Evolutionary conservation across 2,113 vertebrate species (phyloP).

Genomic region (Struthidea cinerea): DNA sequence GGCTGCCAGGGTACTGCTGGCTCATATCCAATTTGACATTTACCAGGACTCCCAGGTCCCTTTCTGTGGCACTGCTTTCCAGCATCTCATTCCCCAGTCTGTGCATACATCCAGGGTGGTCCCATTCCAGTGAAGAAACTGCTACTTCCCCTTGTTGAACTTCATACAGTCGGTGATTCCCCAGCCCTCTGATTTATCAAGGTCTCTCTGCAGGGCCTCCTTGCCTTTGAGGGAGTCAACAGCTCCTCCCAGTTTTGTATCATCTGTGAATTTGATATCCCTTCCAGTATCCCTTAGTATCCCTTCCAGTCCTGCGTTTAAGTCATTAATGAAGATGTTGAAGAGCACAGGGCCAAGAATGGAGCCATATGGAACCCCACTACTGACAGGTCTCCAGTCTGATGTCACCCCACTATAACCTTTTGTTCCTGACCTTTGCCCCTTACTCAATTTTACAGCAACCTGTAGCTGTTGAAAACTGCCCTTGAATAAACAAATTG

Average conservation of each 20-base stretch:
- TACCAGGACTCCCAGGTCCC: neutral
- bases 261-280: neutral
- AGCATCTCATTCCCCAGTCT: neutral
- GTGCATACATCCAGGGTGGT: too few relatives aligned
- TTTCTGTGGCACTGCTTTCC: neutral
- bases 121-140: neutral
- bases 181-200: neutral
- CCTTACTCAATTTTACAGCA: neutral
- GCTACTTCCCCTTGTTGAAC: neutral
- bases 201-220: neutral
- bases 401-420: neutral
- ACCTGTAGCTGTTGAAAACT: neutral
- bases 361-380: neutral
- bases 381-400: neutral
- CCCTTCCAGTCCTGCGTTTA: neutral
- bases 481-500: neutral
- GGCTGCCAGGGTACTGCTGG: neutral
- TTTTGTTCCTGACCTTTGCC: neutral
- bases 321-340: neutral
- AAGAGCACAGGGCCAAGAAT: neutral
- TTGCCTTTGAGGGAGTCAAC: accelerated
- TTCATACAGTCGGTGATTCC: neutral
- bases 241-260: neutral
- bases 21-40: accelerated
- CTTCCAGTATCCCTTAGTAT: neutral